Percentiles rank a stretch among this genome's conserved stretches.
Evolutionary conservation across 2,888 invertebrate genomes (phyloP).

Genomic region (Trachelus iudaicus): DNA sequence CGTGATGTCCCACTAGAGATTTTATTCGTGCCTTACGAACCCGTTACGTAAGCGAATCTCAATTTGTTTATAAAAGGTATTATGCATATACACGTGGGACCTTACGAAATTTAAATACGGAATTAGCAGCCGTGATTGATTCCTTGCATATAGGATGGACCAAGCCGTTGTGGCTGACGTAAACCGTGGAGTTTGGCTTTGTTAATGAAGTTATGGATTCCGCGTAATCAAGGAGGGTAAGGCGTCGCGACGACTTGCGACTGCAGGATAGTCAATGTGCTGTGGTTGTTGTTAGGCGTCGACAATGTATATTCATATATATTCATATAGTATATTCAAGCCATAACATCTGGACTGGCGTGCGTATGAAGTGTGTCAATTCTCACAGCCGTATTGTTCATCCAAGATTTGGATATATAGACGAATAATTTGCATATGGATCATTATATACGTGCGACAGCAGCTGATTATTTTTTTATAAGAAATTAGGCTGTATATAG

Average conservation of each 20-base stretch:
- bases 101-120: background rate
- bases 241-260: conserved; percentile 16
- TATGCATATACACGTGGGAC: background rate
- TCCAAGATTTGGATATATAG: background rate
- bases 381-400: background rate
- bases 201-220: conserved; percentile 63
- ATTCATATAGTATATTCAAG: conserved; percentile 45
- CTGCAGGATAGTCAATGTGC: conserved; percentile 60
- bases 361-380: conserved; percentile 19
- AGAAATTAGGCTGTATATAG: no score
- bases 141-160: background rate
- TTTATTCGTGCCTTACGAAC: background rate
- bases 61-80: background rate
- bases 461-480: no score
- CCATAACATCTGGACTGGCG: conserved; percentile 35
- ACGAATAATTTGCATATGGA: background rate
- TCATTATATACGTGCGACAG: no score
- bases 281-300: conserved; percentile 55
- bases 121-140: background rate
- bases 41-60: background rate
- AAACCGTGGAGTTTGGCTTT: conserved; percentile 38
- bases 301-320: conserved; percentile 61
- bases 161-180: background rate
- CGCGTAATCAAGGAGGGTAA: conserved; percentile 55
- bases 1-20: background rate